These are phyloP conservation scores for Arenaria interpres DNA, from an alignment of 2,113 vertebrate genomes.

Conservation along the genomic window DNA sequence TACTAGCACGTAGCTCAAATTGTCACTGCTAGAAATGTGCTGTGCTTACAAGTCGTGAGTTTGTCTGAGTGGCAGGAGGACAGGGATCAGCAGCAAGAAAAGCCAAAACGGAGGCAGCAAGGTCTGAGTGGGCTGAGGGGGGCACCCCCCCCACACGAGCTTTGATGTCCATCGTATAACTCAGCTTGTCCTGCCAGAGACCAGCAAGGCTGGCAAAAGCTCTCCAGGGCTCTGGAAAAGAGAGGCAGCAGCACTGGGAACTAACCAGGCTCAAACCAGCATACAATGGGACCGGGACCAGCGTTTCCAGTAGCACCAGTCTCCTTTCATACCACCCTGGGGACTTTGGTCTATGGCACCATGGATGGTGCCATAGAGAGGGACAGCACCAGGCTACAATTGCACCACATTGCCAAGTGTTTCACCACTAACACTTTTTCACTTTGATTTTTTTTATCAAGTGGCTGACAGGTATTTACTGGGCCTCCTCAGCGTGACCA, in stretches of 20 bases:
- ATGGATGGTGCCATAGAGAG: too few species aligned
- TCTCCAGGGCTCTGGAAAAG: neutral
- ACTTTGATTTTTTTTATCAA: neutral
- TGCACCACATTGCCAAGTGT: neutral
- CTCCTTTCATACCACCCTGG: neutral
- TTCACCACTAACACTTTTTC: neutral
- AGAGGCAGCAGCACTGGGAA: neutral
- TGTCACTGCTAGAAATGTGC: neutral
- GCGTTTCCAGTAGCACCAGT: neutral
- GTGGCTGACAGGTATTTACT: neutral
- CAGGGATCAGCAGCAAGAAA: neutral
- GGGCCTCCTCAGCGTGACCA: too few species aligned
- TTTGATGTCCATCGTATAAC: neutral
- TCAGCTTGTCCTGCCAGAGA: neutral
- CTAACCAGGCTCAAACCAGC: neutral
- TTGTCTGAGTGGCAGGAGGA: neutral
- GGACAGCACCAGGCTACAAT: neutral
- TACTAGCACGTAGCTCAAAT: neutral
- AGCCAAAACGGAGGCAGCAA: neutral
- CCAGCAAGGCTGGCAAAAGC: neutral
- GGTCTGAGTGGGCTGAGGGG: neutral
- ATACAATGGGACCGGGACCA: neutral
- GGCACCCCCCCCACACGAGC: rapidly evolving
- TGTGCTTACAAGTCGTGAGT: neutral
- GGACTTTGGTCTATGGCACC: neutral